These are phyloP conservation scores for Pterois miles DNA, from an alignment of 2,797 vertebrate species.

Conservation along the genomic window DNA sequence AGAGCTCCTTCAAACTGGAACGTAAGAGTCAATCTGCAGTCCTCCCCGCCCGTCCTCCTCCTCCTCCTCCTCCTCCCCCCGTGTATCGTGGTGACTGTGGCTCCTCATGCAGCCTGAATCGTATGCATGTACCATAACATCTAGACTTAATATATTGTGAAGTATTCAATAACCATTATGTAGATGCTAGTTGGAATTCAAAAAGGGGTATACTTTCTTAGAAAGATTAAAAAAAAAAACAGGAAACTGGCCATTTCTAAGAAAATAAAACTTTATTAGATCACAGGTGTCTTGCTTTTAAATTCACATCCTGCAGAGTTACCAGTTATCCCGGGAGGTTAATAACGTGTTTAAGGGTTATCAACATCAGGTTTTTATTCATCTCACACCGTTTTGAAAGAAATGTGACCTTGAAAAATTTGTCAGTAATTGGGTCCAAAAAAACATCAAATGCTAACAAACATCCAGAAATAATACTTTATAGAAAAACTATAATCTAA, in stretches of 20 bases:
- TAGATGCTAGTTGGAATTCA: constrained; percentile 99
- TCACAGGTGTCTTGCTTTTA: constrained; percentile 77
- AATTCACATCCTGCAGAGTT: constrained; percentile 11
- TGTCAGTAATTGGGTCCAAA: not conserved
- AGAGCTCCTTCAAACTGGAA: constrained; percentile 74
- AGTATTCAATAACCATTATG: constrained; percentile 99
- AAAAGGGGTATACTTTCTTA: constrained; percentile 99
- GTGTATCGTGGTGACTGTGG: constrained; percentile 99
- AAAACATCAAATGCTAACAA: not conserved
- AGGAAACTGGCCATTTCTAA: constrained; percentile 99
- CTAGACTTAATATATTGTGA: constrained; percentile 99
- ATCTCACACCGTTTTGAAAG: no score
- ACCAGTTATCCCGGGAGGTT: no score
- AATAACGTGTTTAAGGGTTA: no score
- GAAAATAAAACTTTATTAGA: constrained; percentile 99
- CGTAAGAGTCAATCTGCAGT: constrained; percentile 89
- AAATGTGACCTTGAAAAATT: not conserved
- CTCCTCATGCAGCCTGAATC: constrained; percentile 99
- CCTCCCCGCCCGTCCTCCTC: constrained; percentile 9
- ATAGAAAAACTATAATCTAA: no score
- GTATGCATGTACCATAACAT: constrained; percentile 99
- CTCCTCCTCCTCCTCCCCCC: constrained; percentile 7
- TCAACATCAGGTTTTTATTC: no score
- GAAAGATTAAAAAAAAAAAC: constrained; percentile 88
- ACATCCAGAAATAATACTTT: no score